Conservation (phyloP, 2,797 vertebrate genomes). For the Cyclura pinguis region DNA sequence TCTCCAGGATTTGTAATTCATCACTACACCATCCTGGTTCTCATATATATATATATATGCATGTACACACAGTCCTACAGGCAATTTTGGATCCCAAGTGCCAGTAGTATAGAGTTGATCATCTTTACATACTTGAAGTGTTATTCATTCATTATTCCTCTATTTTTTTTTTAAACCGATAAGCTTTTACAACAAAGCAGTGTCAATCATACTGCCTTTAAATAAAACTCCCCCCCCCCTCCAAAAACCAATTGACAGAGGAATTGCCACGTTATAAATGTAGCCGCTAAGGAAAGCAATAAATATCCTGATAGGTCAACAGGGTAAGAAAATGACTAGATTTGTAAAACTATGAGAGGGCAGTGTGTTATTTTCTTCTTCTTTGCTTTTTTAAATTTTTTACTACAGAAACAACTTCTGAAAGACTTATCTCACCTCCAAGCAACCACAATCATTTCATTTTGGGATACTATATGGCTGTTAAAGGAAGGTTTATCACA, state of each 20-base stretch:
- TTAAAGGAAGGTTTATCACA: not conserved
- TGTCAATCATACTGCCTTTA: not conserved
- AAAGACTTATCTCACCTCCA: not conserved
- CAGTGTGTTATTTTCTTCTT: not conserved
- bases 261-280: not conserved
- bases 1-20: too few species aligned
- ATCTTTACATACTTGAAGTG: slow-evolving; percentile 27
- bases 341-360: not conserved
- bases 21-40: too few species aligned
- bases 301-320: not conserved
- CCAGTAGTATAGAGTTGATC: not conserved
- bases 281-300: not conserved
- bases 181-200: slow-evolving; percentile 17
- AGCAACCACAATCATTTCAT: not conserved
- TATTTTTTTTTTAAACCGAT: slow-evolving; percentile 14
- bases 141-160: slow-evolving; percentile 29
- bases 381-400: not conserved
- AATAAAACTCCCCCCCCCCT: slow-evolving; percentile 34
- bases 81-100: not conserved
- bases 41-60: too few species aligned
- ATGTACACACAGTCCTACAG: not conserved
- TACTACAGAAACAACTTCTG: not conserved
- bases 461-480: too few species aligned
- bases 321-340: not conserved
- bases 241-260: not conserved